Base-by-base conservation (phyloP, 2,113 vertebrate species). In the Rhynchomys soricoides region DNA sequence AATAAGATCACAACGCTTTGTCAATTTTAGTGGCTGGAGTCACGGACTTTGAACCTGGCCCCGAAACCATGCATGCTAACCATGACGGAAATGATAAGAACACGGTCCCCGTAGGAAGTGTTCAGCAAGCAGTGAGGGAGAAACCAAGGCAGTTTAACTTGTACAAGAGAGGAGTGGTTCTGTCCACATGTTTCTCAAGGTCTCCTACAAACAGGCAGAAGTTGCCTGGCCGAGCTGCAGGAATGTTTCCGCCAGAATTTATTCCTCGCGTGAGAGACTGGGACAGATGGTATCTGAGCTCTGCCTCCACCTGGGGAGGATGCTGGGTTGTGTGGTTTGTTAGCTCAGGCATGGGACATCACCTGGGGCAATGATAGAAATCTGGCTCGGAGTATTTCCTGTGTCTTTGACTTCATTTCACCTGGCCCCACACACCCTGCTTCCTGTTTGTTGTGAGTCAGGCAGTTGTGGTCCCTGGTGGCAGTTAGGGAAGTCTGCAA, bases 381-480 rank as follows among this genome's bases (percentile, higher is more conserved):
- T 75, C 70, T 90, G 95, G 64, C 64, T 7, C 62, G 66, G 50
- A 92, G 62, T 29, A 55, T 92, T 96, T 62, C 92, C 0, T 17
- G 75, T 86, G 92, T 43, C 55, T 86, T 92, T 50, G 40, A 40
- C 34, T 52, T 71, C n/a, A 12, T 50, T 95, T 66, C 40, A 73
- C 45, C 64, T 66, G 71, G 57, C 24, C 2, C 64, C 21, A 7
- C 16, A 13, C 71, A 19, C 10, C 22, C 26, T 86, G 50, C 64
- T 91, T 96, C 83, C 79, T 88, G 70, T 97, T 93, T 93, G 70
- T 70, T 88, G 71, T 64, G 86, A 29, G 29, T 45, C 62, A 45
- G 79, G 71, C 78, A 55, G 37, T 26, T 74, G 50, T 59, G 73
- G 68, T 73, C 64, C 37, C 43, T 0, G 6, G 31, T 68, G 57